Base-by-base conservation (phyloP, 2,888 invertebrate species). In the Aporophyla nigra region DNA sequence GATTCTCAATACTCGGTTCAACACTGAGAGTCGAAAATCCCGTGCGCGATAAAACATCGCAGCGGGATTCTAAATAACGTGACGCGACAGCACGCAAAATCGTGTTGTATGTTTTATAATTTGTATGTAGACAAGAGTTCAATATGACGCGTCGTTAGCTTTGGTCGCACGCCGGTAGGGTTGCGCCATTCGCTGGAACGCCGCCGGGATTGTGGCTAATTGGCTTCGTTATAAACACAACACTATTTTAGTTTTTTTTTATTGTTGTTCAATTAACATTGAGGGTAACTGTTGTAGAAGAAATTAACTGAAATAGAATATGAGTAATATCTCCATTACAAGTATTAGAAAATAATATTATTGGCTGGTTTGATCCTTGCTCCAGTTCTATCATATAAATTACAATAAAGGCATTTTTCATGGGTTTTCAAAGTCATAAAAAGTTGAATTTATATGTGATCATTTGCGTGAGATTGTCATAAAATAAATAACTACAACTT, bases 131-230 rank as follows among this genome's bases (percentile, higher is more conserved):
- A 83, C 80, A 74, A 75, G 85, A 88, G 88, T 89, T 90, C 91
- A 77, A 92, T 92, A 89, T 86, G 90, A 91, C 91, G 90, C 91
- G 88, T 93, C 91, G 92, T 92, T 93, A 92, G 90, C 89, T 88
- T 85, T 83, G 88, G 92, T 95, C 94, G 80, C 94, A 94, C 94
- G 93, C 75, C 81, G 90, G 75, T 94, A 94, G 94, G 95, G 95
- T 94, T 95, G 91, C 90, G 84, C 33, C 63, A 14, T 21, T 59
- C 76, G 54, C 90, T 16, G 19, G 27, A 12, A 74, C 83, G 65
- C 90, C 87, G 81, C 71, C 65, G 89, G 88, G 89, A 87, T 76
- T 63, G 6, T n/a, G 0, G 69, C 72, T 90, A 84, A 88, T 89
- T 86, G 83, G 61, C 51, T 76, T 84, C 43, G 77, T 82, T 79